Evolutionary conservation across 2,113 vertebrate genomes (phyloP).

Genomic region (Neoarius graeffei): DNA sequence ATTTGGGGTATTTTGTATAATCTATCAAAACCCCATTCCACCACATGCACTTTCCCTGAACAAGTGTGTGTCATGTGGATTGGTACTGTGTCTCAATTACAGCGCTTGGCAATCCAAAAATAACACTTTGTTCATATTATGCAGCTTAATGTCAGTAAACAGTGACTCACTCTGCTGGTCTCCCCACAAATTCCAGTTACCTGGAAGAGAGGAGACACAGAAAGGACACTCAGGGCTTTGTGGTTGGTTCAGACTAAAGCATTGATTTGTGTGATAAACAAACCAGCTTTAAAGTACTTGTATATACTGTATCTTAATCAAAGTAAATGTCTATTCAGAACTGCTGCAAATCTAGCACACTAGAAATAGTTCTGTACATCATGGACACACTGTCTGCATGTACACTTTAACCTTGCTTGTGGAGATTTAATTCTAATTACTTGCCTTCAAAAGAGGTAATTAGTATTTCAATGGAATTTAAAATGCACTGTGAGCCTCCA

Average conservation of each 20-base stretch:
- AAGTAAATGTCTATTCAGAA: neutral
- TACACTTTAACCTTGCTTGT: neutral
- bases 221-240: neutral
- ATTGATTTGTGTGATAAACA: neutral
- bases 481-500: neutral
- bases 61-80: neutral
- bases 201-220: constrained; percentile 69
- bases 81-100: neutral
- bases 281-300: neutral
- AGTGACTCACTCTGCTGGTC: constrained; percentile 93
- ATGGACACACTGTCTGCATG: neutral
- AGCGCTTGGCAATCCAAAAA: neutral
- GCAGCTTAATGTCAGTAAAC: constrained; percentile 6
- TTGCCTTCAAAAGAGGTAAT: no score
- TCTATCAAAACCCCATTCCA: neutral
- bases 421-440: neutral
- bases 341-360: neutral
- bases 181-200: constrained; percentile 98
- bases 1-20: neutral
- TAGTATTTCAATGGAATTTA: neutral
- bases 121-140: neutral
- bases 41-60: neutral
- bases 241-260: neutral
- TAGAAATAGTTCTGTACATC: neutral
- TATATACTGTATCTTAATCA: neutral